These are phyloP conservation scores for Gambusia holbrooki DNA, from an alignment of 2,113 vertebrate genomes.

Conservation along the genomic window DNA sequence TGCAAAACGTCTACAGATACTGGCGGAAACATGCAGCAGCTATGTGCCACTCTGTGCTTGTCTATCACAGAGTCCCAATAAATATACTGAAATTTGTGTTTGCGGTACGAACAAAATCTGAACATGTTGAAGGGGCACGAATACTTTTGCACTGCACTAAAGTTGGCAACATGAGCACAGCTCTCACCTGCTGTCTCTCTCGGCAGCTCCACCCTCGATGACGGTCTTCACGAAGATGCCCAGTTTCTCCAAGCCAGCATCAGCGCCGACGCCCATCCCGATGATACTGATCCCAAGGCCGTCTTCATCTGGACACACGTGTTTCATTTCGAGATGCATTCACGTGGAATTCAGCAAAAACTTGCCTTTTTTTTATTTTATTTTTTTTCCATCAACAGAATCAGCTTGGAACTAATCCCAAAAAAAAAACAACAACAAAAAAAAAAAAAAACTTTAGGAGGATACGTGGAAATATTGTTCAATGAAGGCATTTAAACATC, in stretches of 20 bases:
- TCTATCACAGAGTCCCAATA: no score
- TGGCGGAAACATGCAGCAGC: no score
- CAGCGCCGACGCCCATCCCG: conserved; percentile 98
- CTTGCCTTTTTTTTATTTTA: not conserved
- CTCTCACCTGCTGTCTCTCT: conserved; percentile 91
- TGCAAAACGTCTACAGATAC: no score
- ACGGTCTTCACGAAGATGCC: conserved; percentile 99
- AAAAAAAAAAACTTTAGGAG: not conserved
- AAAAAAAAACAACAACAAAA: not conserved
- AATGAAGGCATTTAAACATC: conserved; percentile 5
- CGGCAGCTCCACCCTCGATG: conserved; percentile 94
- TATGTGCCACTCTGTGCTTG: no score
- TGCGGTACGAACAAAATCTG: not conserved
- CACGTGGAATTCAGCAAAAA: no score
- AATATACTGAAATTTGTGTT: not conserved
- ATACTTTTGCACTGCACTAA: no score
- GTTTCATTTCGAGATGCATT: not conserved
- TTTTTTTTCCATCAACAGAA: conserved; percentile 1
- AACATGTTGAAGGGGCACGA: not conserved
- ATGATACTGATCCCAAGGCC: conserved; percentile 98
- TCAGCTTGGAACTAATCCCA: not conserved
- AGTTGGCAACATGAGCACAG: not conserved
- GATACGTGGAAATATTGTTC: not conserved
- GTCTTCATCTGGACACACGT: conserved; percentile 87
- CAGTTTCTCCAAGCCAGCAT: conserved; percentile 95